Base-by-base conservation (phyloP, 2,888 invertebrate species). In the Spilosoma lubricipeda region DNA sequence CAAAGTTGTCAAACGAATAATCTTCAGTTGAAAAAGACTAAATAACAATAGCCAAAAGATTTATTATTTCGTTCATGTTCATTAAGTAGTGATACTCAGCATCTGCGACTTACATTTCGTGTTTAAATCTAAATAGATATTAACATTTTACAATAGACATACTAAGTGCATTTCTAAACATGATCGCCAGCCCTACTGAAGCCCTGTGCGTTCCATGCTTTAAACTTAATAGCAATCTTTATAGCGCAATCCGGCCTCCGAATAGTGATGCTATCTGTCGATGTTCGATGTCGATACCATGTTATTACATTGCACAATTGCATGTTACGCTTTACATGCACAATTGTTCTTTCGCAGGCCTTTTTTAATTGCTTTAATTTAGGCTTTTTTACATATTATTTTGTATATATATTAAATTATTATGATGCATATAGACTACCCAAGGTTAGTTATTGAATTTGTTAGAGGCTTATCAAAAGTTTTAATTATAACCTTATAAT, bases 141-240 rank as follows among this genome's bases (percentile, higher is more conserved):
- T 76, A 52, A 63, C 66, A 63, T 70, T 73, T 45, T 45, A 81
- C 66, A 64, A 77, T 72, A 52, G 52, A 9, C 5, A 73, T 79
- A 73, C 56, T 73, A 76, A 76, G 2, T 83, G 77, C 77, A 75
- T 73, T 72, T 65, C 65, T 77, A 78, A 80, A 68, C 52, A 74
- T 76, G 63, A 70, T 74, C 77, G 73, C 65, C 82, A 85, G 68
- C 85, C 84, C 85, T 84, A 77, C 74, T 30, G 71, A 79, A 75
- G 77, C 78, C 76, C 80, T 83, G 85, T 88, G 88, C 90, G 90
- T 88, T 86, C 89, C 90, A 86, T 88, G 90, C 92, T 92, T 93
- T 93, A 92, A 91, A 93, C 90, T 93, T 95, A 95, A 95, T 95
- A 94, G 94, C 93, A 93, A 95, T 95, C 93, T 95, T 95, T 94